Base-by-base conservation (phyloP, 2,888 invertebrate species). In the Leucophora obtusa region DNA sequence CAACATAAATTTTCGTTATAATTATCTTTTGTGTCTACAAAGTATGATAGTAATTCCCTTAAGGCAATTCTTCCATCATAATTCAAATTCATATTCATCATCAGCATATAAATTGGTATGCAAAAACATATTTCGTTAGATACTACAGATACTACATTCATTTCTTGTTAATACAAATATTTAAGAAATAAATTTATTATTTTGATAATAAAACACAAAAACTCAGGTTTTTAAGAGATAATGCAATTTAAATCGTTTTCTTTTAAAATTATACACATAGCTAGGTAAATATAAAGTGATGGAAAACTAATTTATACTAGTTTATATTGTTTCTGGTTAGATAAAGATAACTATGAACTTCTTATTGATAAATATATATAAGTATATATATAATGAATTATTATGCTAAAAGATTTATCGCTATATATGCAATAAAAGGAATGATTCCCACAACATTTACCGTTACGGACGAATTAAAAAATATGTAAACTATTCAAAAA, bases 11-110 rank as follows among this genome's bases (percentile, higher is more conserved):
- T 77, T 74, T 62, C 66, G 51, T 81, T 81, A 73, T 81, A 81
- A 81, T 81, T 81, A 81, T 81, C 81, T 81, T 78, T 74, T 81
- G 73, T 81, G 73, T 81, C 73, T 81, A 71, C 70, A 73, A 63
- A 59, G 62, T 51, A 70, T 28, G n/a, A 47, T 47, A 66, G 38
- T 66, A n/a, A 66, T 66, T 66, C 66, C 66, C 66, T 35, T 21
- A 66, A 54, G 28, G 66, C 24, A 38, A n/a, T 66, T 9, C 66
- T 50, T 72, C 38, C 77, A 78, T 78, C 53, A 72, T 72, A 78
- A 77, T 71, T 51, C 73, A 70, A 73, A 74, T 73, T 77, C 69
- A 81, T 63, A 81, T 77, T 77, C 77, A 74, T 79, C 81, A 74
- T 81, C 72, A 58, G 81, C 81, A 81, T 81, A 74, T 73, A 77